Evolutionary conservation across 2,888 invertebrate species (phyloP), one percentile per base, ranked within the genome.

Genomic region (Amphipyra tragopoginis): DNA sequence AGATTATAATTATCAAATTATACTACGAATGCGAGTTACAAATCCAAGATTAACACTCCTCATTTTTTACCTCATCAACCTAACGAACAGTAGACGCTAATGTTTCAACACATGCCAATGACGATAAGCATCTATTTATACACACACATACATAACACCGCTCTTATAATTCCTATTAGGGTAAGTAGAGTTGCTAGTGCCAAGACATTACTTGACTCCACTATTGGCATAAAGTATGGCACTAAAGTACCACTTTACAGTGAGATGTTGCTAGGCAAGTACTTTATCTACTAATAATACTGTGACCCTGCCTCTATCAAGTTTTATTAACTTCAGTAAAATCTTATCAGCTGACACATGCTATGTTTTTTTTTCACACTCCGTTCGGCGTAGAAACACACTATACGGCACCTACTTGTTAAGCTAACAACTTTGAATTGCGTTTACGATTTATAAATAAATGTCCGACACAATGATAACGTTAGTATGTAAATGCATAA

Each of bases 91-190:
- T 21, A 13, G 54, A 39, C 43, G 13, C 43, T 49, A 66, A 72
- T 44, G 40, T 58, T 68, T 57, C 58, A 49, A 49, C 73, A 52
- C 47, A 34, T 53, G 59, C 68, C 68, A 72, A 72, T 58, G 52
- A 52, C 73, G 73, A 52, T 57, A 73, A 40, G 68, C 40, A 52
- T 72, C 73, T 73, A 68, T 58, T 73, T 58, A 42, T 66, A 67
- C 34, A 29, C 26, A 42, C 26, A 42, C 15, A 42, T 14, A 29
- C 45, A 49, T 33, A 51, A 34, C 52, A 53, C 29, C n/a, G 13
- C 38, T 51, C 48, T 48, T 65, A 33, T 36, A 33, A 6, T 26
- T n/a, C 40, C 29, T 40, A 33, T 39, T 49, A 57, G 42, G 45
- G 21, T 44, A 48, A 65, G 67, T 36, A 47, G 33, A 14, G 33